Conservation (phyloP, 1,140 invertebrate species). For the Notospermus geniculatus region DNA sequence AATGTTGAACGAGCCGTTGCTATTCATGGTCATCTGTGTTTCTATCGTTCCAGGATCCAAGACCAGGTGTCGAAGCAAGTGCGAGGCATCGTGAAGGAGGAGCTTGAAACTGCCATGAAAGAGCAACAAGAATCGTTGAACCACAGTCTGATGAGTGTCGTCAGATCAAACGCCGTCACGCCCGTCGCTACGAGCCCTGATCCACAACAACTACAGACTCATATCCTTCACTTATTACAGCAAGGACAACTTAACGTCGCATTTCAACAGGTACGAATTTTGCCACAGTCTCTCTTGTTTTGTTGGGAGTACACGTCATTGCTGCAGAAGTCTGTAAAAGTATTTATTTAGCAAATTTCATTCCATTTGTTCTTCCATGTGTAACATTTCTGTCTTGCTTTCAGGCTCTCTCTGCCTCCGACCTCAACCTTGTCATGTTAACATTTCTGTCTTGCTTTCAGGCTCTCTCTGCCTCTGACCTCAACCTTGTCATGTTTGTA, state of each 20-base stretch:
- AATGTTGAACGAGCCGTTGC: no score
- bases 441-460: slow-evolving; percentile 71
- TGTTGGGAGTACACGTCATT: no score
- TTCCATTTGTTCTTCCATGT: no score
- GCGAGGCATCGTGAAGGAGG: slow-evolving; percentile 56
- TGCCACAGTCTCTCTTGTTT: no score
- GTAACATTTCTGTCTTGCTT: no score
- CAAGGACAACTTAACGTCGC: slow-evolving; percentile 78
- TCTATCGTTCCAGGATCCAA: slow-evolving; percentile 33
- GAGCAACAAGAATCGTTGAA: slow-evolving; percentile 63
- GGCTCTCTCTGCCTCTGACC: slow-evolving; percentile 81
- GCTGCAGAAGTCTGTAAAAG: no score
- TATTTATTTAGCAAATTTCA: no score
- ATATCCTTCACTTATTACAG: slow-evolving; percentile 70
- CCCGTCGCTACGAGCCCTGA: slow-evolving; percentile 63
- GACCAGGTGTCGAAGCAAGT: slow-evolving; percentile 35
- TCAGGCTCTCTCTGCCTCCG: slow-evolving; percentile 79
- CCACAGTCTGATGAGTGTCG: slow-evolving; percentile 61
- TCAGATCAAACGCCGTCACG: slow-evolving; percentile 69
- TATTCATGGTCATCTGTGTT: slow-evolving; percentile 14
- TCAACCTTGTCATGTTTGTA: slow-evolving; percentile 77
- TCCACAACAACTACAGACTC: slow-evolving; percentile 63
- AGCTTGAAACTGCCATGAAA: slow-evolving; percentile 62
- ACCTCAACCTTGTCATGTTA: slow-evolving; percentile 61
- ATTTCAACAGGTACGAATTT: slow-evolving; percentile 68